Conservation (phyloP, 92 coral and sea anemone genomes). For the Metridium senile region DNA sequence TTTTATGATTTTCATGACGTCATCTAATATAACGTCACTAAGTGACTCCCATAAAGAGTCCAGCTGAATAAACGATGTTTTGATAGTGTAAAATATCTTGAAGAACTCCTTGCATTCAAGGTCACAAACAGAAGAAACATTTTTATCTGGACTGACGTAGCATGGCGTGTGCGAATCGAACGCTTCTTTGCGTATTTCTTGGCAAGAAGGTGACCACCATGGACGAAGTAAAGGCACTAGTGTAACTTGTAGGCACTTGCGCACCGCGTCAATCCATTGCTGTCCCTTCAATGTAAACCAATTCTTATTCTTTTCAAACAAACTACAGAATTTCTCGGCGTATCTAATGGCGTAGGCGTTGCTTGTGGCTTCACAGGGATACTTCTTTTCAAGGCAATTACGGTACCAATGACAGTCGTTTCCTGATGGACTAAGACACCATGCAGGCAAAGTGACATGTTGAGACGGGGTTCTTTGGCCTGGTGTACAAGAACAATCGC, state of each 20-base stretch:
- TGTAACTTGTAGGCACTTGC: slow-evolving; percentile 65
- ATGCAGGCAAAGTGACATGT: slow-evolving; percentile 36
- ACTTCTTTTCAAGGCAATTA: slow-evolving; percentile 56
- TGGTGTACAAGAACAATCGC: slow-evolving; percentile 53
- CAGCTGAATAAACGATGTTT: slow-evolving; percentile 29
- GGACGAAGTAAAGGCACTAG: slow-evolving; percentile 63
- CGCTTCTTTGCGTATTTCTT: slow-evolving; percentile 55
- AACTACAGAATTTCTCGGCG: slow-evolving; percentile 64
- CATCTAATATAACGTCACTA: no score
- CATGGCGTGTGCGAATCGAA: slow-evolving; percentile 63
- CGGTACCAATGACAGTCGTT: slow-evolving; percentile 65
- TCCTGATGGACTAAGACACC: slow-evolving; percentile 68
- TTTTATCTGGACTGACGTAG: slow-evolving; percentile 54
- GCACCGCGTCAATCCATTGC: slow-evolving; percentile 60
- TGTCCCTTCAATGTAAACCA: slow-evolving; percentile 36
- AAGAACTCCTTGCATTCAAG: slow-evolving; percentile 39
- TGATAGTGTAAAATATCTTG: slow-evolving; percentile 64
- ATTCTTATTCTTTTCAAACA: slow-evolving; percentile 3
- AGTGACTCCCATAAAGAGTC: slow-evolving; percentile 64
- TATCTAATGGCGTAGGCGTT: slow-evolving; percentile 66
- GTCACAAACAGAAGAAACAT: slow-evolving; percentile 59
- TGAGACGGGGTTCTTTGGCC: slow-evolving; percentile 2
- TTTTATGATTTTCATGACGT: no score
- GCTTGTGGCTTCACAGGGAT: slow-evolving; percentile 59
- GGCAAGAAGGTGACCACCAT: slow-evolving; percentile 44